These are phyloP conservation scores for Omphaloscelis lunosa DNA, from an alignment of 2,888 invertebrate species.

Conservation along the genomic window DNA sequence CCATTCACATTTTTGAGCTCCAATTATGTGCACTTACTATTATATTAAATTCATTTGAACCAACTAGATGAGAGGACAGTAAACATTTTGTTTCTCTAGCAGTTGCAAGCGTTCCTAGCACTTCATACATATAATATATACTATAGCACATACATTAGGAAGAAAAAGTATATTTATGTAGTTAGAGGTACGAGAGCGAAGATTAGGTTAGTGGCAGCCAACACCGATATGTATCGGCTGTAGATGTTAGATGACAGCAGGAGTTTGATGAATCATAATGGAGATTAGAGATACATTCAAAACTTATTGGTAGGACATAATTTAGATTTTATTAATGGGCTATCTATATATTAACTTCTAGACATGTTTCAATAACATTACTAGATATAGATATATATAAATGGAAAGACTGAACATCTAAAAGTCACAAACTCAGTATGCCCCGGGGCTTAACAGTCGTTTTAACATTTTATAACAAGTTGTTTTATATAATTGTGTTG, in stretches of 20 bases:
- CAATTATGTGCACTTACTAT: conserved; percentile 43
- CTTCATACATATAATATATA: conserved; percentile 58
- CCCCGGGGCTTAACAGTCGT: conserved; percentile 31
- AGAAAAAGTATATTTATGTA: conserved; percentile 46
- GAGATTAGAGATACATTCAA: conserved; percentile 26
- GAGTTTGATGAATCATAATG: conserved; percentile 7
- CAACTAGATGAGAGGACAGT: conserved; percentile 56
- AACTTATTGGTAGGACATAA: conserved; percentile 45
- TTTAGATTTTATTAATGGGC: conserved; percentile 31
- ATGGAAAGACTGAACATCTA: conserved; percentile 37
- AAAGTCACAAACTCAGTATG: conserved; percentile 24
- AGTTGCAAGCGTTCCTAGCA: conserved; percentile 65
- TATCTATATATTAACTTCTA: conserved; percentile 35
- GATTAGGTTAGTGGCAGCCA: conserved; percentile 71
- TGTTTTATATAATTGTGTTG: conserved; percentile 22
- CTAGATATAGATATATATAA: conserved; percentile 19
- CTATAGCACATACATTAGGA: conserved; percentile 56
- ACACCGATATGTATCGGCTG: conserved; percentile 61
- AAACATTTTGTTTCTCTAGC: conserved; percentile 32
- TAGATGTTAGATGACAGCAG: conserved; percentile 41
- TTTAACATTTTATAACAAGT: conserved; percentile 39
- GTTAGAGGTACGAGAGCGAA: conserved; percentile 34
- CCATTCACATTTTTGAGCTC: conserved; percentile 64
- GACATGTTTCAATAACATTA: conserved; percentile 11
- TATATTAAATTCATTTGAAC: conserved; percentile 44